Base-by-base conservation (phyloP, 2,113 vertebrate species). In the Candoia aspera region DNA sequence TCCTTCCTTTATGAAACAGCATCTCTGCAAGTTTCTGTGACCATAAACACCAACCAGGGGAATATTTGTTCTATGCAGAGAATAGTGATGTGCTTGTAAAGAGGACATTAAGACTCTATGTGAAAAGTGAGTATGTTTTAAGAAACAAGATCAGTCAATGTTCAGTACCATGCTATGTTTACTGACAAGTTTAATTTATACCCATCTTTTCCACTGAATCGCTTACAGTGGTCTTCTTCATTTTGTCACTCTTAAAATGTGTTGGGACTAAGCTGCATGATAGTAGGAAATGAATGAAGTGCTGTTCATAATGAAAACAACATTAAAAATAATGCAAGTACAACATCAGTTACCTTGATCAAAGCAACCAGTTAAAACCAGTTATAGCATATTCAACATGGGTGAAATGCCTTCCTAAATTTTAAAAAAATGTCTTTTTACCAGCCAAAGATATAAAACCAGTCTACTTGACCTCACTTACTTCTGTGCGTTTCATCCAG, bases 41-140 rank as follows among this genome's bases (percentile, higher is more conserved):
- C 64, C 97, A 95, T 53, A 96, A 97, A n/a, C 94, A 97, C 93
- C 95, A 93, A 59, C 96, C 99, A 37, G 99, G 99, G 55, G 95
- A 97, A 68, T 99, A 99, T 59, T 92, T 97, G 58, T 98, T 99
- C 93, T 97, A 98, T 73, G 96, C 98, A 26, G 97, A 98, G 96
- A 98, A 98, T 91, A 98, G 97, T 90, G 97, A 96, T 13, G 83
- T 85, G 1, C 93, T 93, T 0, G 90, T 96, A 89, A 98, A 96
- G 73, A 98, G 97, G 96, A 97, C 49, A 55, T 97, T 99, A 91
- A 98, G 95, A 1, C 94, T 99, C 58, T 98, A 98, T 59, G 96
- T 99, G 95, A 97, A 95, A 95, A 98, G 99, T 99, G 97, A 98
- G 98, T 98, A 92, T 91, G 59, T 90, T 94, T 19, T 55, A 37